Evolutionary conservation across 2,888 invertebrate species (phyloP).

Genomic region (Strigamia maritima): DNA sequence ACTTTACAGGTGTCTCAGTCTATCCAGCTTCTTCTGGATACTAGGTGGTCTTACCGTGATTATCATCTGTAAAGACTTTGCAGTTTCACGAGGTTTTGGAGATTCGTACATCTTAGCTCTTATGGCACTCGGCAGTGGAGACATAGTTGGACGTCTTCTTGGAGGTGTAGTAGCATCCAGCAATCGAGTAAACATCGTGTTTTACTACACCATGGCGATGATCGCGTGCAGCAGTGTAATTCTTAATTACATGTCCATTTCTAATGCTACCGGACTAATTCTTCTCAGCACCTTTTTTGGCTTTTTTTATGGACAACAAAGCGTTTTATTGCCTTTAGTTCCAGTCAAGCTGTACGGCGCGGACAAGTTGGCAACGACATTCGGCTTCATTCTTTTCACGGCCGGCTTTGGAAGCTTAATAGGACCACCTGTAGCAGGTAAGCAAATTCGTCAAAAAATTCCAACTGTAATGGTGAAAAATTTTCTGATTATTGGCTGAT

Average conservation of each 20-base stretch:
- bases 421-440: conserved; percentile 46
- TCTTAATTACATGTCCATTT: conserved; percentile 40
- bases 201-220: conserved; percentile 41
- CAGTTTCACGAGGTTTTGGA: conserved; percentile 42
- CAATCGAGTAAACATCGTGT: conserved; percentile 35
- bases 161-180: conserved; percentile 42
- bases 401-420: conserved; percentile 45
- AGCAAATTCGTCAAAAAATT: conserved; percentile 36
- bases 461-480: too few relatives aligned
- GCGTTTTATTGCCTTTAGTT: conserved; percentile 44
- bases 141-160: conserved; percentile 43
- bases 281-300: conserved; percentile 43
- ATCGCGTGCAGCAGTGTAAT: conserved; percentile 42
- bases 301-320: conserved; percentile 44
- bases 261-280: conserved; percentile 40
- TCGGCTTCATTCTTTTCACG: conserved; percentile 45
- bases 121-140: conserved; percentile 45
- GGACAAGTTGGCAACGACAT: conserved; percentile 43
- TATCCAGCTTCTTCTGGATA: conserved; percentile 43
- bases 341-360: conserved; percentile 44
- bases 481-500: too few relatives aligned
- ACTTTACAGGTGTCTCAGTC: conserved; percentile 43
- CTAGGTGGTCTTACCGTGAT: conserved; percentile 44
- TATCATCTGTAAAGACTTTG: conserved; percentile 46
- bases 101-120: conserved; percentile 43